Evolutionary conservation across 2,113 vertebrate genomes (phyloP), one percentile per base, ranked within the genome.

Genomic region (Cairina moschata): DNA sequence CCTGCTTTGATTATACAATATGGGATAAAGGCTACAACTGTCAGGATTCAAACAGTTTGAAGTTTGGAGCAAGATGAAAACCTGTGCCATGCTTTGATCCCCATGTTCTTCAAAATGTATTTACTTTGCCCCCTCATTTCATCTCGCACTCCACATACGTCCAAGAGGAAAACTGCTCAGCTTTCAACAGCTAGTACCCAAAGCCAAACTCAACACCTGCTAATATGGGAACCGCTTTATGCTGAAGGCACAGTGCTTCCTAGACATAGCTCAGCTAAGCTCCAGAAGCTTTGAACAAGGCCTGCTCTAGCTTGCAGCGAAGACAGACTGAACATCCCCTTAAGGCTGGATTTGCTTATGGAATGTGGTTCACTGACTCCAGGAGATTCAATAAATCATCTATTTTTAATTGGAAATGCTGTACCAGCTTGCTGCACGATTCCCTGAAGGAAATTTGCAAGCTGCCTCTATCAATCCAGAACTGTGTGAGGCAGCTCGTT

Each of bases 131-230:
- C 79, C 38, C 54, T 66, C 87, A 79, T 85, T 87, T 87, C 71
- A 84, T 65, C 60, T 91, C 22, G 40, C 25, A 29, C 68, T 83
- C 55, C 50, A 66, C 44, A 6, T 26, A 71, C 77, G 79, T 63
- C 63, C 68, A 93, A 88, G 88, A 2, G 44, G 46, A 40, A 86
- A 95, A 86, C 44, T n/a, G 60, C 58, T 77, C 75, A 77, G 72
- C 65, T 88, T 80, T 77, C 79, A 72, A 87, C 25, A 63, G 72
- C 44, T 73, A 69, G 48, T 44, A 87, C 56, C 48, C 73, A 88
- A 82, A 76, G 90, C 54, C 91, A 90, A 88, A 77, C 40, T 40
- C 69, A 96, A 83, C 83, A 83, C 88, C 83, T 94, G 79, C 72
- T 62, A 80, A n/a, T 17, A 66, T n/a, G 63, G 58, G 36, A 85